phyloP scores from a whole-genome alignment of 2,797 vertebrate species.

The Tapera naevia region DNA sequence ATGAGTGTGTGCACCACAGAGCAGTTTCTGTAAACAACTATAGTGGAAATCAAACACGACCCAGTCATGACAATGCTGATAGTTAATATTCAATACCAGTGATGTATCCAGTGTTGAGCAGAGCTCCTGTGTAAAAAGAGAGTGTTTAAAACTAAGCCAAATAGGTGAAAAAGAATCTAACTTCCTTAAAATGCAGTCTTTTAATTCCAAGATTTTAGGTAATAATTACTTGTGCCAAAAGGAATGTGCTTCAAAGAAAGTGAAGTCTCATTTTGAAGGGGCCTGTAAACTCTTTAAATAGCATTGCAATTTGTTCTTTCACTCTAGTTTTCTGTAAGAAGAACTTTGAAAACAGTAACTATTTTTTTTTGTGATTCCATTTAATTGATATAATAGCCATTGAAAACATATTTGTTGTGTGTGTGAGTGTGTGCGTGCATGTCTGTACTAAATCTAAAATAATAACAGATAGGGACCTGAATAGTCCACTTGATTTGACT shows the following conservation, averaged over 20 bases:
- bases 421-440: not conserved
- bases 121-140: not conserved
- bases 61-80: not conserved
- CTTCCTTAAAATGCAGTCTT: not conserved
- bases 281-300: slow-evolving; percentile 13
- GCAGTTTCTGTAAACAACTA: not conserved
- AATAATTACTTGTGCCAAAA: slow-evolving; percentile 32
- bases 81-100: not conserved
- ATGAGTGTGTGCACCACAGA: not conserved
- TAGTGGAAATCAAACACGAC: not conserved
- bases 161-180: not conserved
- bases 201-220: slow-evolving; percentile 12
- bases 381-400: not conserved
- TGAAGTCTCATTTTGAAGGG: not conserved
- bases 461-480: not conserved
- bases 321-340: not conserved
- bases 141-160: not conserved
- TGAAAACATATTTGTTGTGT: not conserved
- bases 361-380: not conserved
- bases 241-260: slow-evolving; percentile 19
- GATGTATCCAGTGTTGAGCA: not conserved
- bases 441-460: not conserved
- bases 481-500: not conserved
- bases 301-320: not conserved
- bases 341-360: not conserved